Evolutionary conservation across 2,797 vertebrate species (phyloP).

Genomic region (Smutsia gigantea): DNA sequence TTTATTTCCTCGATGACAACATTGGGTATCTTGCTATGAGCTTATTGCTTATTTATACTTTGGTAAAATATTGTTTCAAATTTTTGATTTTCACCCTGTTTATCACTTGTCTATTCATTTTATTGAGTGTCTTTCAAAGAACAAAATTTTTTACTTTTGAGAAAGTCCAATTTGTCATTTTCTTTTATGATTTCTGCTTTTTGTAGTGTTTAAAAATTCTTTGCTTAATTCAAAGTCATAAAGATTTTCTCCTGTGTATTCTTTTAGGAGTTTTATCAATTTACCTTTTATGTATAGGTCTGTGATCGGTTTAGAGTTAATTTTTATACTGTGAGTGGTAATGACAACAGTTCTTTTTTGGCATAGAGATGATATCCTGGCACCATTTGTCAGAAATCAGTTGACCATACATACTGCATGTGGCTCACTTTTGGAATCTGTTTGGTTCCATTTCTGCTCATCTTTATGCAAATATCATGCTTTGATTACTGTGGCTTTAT

Average conservation of each 20-base stretch:
- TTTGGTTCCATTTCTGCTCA: not conserved
- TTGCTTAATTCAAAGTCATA: not conserved
- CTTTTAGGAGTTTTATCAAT: conserved; percentile 1
- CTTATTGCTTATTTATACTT: not conserved
- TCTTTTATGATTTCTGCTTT: not conserved
- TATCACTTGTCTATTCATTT: not conserved
- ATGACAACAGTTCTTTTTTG: not conserved
- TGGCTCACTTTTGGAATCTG: not conserved
- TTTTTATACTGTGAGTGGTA: not conserved
- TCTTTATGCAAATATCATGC: not conserved
- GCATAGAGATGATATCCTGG: not conserved
- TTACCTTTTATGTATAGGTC: not conserved
- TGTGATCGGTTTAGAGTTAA: not conserved
- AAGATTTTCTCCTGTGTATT: not conserved
- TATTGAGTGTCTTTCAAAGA: not conserved
- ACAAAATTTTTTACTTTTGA: not conserved
- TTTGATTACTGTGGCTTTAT: not conserved
- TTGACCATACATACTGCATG: not conserved
- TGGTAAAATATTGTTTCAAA: not conserved
- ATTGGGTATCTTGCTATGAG: not conserved
- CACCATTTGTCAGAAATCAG: not conserved
- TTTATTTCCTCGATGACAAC: not conserved
- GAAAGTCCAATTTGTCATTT: not conserved
- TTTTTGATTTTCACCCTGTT: not conserved
- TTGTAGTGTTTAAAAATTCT: not conserved